Evolutionary conservation across 1,140 invertebrate species (phyloP), one percentile per base, ranked within the genome.

Genomic region (Drosophila navojoa): DNA sequence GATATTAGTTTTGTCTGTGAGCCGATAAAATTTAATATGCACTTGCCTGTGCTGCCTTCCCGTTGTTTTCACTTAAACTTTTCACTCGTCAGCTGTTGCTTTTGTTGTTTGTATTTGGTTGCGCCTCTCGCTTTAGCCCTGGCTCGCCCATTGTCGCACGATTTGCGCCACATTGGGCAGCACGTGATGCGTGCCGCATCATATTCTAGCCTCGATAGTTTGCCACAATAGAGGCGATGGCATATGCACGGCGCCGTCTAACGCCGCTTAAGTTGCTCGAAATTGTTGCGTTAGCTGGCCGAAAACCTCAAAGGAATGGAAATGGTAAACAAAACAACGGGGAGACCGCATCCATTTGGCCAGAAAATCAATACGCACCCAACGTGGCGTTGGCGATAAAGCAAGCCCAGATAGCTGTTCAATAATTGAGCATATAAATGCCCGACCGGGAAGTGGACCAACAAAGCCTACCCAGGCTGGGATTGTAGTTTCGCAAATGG

Each of bases 151-250:
- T 62, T 53, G 60, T 32, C 58, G 55, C 53, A 77, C 71, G 67
- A 61, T 87, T 89, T 81, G 58, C 77, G 73, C 59, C 72, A 87
- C 84, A 87, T 87, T 87, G 66, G 70, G 73, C 84, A 87, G 77
- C 77, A 77, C 73, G 79, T 89, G 84, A 84, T 84, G 84, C 84
- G 86, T 84, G 75, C 57, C 42, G 45, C 62, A 58, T 19, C 61
- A 55, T 35, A n/a, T 38, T 29, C 52, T n/a, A 29, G 52, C 52
- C 29, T 42, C 32, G 42, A 47, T 11, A 25, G 6, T 29, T 54
- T 35, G 35, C 35, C 53, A 42, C 27, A 29, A 49, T n/a, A 59
- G 32, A 16, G 32, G 53, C 5, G n/a, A 40, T 3, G 44, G 19
- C 66, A 74, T 69, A 74, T 62, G 66, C 71, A 62, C 66, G 64